These are phyloP conservation scores for Squalus acanthias DNA, from an alignment of 2,797 vertebrate genomes.

Conservation along the genomic window DNA sequence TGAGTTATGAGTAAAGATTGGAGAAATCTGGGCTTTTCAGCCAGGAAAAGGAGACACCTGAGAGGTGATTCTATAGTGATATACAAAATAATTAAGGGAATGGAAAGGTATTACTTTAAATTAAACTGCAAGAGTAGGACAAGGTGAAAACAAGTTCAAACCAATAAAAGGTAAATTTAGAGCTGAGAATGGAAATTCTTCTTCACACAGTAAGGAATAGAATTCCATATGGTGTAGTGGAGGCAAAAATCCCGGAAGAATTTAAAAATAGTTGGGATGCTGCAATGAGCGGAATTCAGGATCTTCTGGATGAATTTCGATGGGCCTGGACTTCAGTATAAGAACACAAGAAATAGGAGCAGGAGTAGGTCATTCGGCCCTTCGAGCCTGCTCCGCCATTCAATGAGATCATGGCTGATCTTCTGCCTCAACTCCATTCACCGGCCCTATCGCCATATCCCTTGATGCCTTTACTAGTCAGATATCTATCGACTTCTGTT, in stretches of 20 bases:
- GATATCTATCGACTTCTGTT: too few relatives aligned
- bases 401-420: too few relatives aligned
- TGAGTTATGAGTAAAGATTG: not conserved
- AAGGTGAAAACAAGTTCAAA: not conserved
- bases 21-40: not conserved
- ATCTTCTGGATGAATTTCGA: not conserved
- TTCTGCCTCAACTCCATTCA: too few relatives aligned
- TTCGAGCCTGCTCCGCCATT: too few relatives aligned
- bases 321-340: too few relatives aligned
- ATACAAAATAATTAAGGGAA: not conserved
- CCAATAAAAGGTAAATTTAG: not conserved
- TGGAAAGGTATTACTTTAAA: not conserved
- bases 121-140: not conserved
- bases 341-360: too few relatives aligned
- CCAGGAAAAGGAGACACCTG: not conserved
- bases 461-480: too few relatives aligned
- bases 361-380: too few relatives aligned
- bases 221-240: not conserved
- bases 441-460: too few relatives aligned
- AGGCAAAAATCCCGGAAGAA: not conserved
- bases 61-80: not conserved
- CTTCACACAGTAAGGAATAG: not conserved
- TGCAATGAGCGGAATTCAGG: not conserved
- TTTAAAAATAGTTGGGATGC: not conserved
- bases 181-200: not conserved